phyloP scores from a whole-genome alignment of 2,888 invertebrate genomes.

The Sycophila texana region DNA sequence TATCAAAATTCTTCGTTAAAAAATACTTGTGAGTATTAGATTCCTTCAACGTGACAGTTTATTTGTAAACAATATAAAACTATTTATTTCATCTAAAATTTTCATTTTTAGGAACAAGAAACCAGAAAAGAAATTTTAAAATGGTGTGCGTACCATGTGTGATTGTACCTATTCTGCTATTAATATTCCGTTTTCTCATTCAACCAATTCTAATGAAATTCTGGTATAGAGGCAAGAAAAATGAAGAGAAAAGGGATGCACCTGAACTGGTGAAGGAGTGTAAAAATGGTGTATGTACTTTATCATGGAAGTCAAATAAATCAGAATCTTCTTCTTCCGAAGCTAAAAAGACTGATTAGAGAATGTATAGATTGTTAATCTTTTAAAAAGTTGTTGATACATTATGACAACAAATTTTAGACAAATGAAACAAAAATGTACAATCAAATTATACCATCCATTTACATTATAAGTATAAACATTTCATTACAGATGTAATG shows the following conservation, averaged over 20 bases:
- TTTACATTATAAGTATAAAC: background rate
- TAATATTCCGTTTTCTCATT: slow-evolving; percentile 89
- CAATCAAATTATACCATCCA: background rate
- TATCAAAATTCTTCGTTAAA: background rate
- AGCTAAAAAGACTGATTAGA: slow-evolving; percentile 57
- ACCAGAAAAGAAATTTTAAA: slow-evolving; percentile 16
- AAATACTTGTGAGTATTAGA: background rate
- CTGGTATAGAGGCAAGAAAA: slow-evolving; percentile 87
- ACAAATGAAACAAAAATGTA: background rate
- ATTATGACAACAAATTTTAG: slow-evolving; percentile 25
- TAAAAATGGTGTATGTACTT: slow-evolving; percentile 70
- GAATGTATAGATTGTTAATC: slow-evolving; percentile 7
- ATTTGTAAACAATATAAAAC: background rate
- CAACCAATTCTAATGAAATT: slow-evolving; percentile 88
- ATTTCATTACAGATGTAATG: background rate
- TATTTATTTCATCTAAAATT: background rate
- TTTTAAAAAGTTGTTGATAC: slow-evolving; percentile 4
- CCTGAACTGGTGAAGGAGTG: slow-evolving; percentile 70
- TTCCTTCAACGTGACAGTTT: background rate
- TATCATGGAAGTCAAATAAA: slow-evolving; percentile 67
- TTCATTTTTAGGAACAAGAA: background rate
- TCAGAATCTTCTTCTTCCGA: slow-evolving; percentile 51
- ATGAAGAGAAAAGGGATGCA: slow-evolving; percentile 71
- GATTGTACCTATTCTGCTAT: slow-evolving; percentile 87
- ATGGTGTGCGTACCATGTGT: slow-evolving; percentile 93